Conservation (phyloP, 2,888 invertebrate species). For the Philonicus albiceps region DNA sequence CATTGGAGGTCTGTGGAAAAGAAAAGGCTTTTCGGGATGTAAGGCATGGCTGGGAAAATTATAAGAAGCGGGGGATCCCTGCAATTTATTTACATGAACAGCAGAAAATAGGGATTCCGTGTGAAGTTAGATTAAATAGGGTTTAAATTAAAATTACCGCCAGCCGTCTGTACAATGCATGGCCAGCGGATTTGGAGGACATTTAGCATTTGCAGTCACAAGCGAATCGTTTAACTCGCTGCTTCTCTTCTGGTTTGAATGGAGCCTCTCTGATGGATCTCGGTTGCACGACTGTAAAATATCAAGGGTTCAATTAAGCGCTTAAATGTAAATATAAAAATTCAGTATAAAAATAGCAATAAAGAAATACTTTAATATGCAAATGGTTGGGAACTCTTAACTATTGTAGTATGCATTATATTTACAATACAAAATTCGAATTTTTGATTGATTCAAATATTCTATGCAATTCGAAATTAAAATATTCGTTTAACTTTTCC, state of each 20-base stretch:
- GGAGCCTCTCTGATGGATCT: conserved; percentile 71
- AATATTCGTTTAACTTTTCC: too few relatives aligned
- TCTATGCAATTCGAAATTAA: too few relatives aligned
- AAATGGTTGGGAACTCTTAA: neutral
- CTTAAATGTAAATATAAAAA: neutral
- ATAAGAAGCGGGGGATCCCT: neutral
- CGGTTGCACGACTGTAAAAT: conserved; percentile 78
- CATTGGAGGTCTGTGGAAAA: neutral
- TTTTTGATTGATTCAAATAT: too few relatives aligned
- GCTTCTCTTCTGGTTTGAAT: conserved; percentile 62
- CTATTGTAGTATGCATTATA: too few relatives aligned
- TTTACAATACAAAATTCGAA: too few relatives aligned
- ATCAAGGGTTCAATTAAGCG: neutral
- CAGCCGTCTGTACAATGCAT: neutral
- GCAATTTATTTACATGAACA: neutral
- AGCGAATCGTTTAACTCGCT: conserved; percentile 77
- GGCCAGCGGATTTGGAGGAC: neutral
- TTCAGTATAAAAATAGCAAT: neutral
- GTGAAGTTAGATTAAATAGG: neutral
- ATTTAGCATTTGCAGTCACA: conserved; percentile 75
- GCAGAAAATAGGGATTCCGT: neutral
- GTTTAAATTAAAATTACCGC: neutral
- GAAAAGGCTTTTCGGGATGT: neutral
- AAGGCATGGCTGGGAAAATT: neutral
- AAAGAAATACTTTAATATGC: neutral